Evolutionary conservation across 1,140 invertebrate genomes (phyloP), one percentile per base, ranked within the genome.

Genomic region (Acromyrmex echinatior): DNA sequence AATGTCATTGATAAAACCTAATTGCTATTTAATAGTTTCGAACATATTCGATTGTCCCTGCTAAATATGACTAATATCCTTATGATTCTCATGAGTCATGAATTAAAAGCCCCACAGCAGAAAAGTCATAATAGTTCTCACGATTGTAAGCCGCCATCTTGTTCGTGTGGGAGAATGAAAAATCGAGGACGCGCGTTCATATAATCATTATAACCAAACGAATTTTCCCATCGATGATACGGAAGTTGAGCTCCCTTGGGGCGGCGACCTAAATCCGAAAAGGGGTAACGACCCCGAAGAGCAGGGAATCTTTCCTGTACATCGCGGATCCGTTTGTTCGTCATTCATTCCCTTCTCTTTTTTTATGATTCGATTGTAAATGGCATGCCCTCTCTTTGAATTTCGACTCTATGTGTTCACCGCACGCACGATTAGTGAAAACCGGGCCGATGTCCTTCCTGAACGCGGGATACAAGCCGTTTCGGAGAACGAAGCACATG

Each of bases 221-320:
- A 92, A 88, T 92, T 88, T 89, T 92, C 86, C 66, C 91, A 88
- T 92, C 86, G 79, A 73, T 58, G 39, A 85, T 56, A 82, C 62
- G 81, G 74, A 80, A 63, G 77, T 80, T 77, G 80, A 79, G 74
- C 86, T 68, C 76, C 90, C 88, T 88, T 74, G 51, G 68, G 90
- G 79, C 87, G 90, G 90, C 93, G 93, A 93, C 93, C 93, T 87
- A 93, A 94, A 94, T 94, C 91, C 88, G 70, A 92, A 94, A 94
- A 53, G 92, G 93, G 92, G 92, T 94, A 95, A 95, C 94, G 94
- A 95, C 93, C 94, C 92, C 93, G 87, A 51, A 92, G 90, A 92
- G 91, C 87, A 88, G 90, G 90, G 91, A 88, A 87, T 90, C 90
- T 88, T 86, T 91, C 92, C 89, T 90, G 91, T 71, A 68, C 14